Evolutionary conservation across 2,888 invertebrate species (phyloP).

Genomic region (Leucozona laternaria): DNA sequence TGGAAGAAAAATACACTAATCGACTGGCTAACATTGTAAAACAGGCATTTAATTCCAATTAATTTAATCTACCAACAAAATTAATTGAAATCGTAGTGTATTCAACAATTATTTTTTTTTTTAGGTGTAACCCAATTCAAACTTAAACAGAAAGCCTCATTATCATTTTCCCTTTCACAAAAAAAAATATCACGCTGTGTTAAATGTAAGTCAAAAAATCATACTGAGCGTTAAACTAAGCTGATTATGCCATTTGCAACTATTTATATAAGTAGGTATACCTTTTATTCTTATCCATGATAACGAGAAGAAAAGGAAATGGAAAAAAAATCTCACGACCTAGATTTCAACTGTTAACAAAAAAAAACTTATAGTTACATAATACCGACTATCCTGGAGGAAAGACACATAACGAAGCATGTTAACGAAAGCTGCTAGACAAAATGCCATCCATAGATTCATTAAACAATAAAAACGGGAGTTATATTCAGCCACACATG

Average conservation of each 20-base stretch:
- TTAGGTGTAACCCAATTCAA: too few species aligned
- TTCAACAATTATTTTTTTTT: too few species aligned
- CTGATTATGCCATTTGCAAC: constrained; percentile 6
- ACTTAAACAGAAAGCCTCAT: neutral
- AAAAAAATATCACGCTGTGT: neutral
- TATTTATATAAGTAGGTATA: neutral
- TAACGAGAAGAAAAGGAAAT: neutral
- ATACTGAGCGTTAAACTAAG: neutral
- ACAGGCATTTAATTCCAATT: too few species aligned
- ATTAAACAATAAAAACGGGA: neutral
- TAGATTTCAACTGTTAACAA: neutral
- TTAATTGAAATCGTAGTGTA: too few species aligned
- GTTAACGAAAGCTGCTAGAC: constrained; percentile 13
- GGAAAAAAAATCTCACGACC: neutral
- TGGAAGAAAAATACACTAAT: too few species aligned
- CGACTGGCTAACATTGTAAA: too few species aligned
- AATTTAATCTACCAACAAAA: too few species aligned
- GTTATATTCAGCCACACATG: neutral
- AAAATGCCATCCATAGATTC: constrained; percentile 10
- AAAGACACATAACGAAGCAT: neutral
- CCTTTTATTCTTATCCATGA: neutral
- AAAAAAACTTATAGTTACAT: neutral
- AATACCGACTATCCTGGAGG: neutral
- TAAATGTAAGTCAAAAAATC: neutral
- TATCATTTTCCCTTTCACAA: neutral